phyloP scores from a whole-genome alignment of 1,140 invertebrate genomes.

The Drosophila parvula region DNA sequence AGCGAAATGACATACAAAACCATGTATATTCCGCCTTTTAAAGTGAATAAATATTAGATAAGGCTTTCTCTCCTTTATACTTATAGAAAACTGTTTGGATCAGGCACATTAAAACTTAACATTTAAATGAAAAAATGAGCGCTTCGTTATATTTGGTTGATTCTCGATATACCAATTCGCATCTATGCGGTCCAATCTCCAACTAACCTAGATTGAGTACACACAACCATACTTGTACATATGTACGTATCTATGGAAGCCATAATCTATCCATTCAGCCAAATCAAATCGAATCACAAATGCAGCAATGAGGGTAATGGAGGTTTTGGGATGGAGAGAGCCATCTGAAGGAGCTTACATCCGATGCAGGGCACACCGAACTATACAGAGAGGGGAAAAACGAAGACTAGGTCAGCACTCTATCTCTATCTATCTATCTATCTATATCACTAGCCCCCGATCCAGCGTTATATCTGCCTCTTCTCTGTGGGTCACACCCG shows the following conservation, averaged over 20 bases:
- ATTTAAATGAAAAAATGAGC: neutral
- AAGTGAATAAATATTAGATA: too few relatives aligned
- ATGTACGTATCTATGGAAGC: slow-evolving; percentile 1
- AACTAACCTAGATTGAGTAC: slow-evolving; percentile 32
- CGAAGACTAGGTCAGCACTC: slow-evolving; percentile 48
- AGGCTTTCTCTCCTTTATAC: too few relatives aligned
- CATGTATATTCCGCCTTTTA: too few relatives aligned
- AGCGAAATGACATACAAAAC: neutral
- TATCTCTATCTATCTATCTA: slow-evolving; percentile 5
- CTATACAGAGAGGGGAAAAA: slow-evolving; percentile 1
- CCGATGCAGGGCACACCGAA: slow-evolving; percentile 38
- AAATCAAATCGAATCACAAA: slow-evolving; percentile 60
- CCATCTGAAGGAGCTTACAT: slow-evolving; percentile 43
- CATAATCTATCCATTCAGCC: slow-evolving; percentile 52
- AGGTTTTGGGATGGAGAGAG: neutral
- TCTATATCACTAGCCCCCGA: slow-evolving; percentile 12
- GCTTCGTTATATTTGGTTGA: neutral
- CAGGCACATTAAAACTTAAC: neutral
- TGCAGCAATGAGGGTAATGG: slow-evolving; percentile 32
- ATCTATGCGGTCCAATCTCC: slow-evolving; percentile 34
- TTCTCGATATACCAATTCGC: neutral
- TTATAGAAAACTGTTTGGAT: too few relatives aligned
- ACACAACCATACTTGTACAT: neutral
- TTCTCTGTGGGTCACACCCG: slow-evolving; percentile 29
- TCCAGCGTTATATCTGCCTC: slow-evolving; percentile 1